Percentiles rank a stretch among this genome's conserved stretches.
Evolutionary conservation across 1,140 invertebrate species (phyloP).

Genomic region (Stegodyphus dumicola): DNA sequence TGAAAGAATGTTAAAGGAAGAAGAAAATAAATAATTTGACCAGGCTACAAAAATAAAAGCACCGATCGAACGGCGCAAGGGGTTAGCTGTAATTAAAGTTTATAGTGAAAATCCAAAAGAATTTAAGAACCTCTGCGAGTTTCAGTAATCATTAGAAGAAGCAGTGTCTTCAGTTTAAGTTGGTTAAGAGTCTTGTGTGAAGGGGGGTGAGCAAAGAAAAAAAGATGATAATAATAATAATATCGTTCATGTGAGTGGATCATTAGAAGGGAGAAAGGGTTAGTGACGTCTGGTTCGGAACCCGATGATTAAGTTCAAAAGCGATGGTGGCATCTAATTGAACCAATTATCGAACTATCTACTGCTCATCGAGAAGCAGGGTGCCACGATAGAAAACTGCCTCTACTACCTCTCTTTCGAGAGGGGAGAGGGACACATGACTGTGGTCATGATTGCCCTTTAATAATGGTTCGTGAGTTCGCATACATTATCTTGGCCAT

Average conservation of each 20-base stretch:
- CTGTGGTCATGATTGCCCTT: constrained; percentile 49
- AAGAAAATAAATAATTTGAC: too few relatives aligned
- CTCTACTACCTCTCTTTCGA: constrained; percentile 9
- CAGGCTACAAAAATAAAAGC: not conserved
- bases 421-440: constrained; percentile 20
- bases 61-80: not conserved
- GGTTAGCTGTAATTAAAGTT: constrained; percentile 44
- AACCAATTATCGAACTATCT: constrained; percentile 61
- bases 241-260: constrained; percentile 44
- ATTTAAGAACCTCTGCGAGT: constrained; percentile 3
- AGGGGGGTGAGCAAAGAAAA: constrained; percentile 1
- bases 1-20: constrained; percentile 11
- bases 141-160: constrained; percentile 29
- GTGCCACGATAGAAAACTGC: constrained; percentile 36
- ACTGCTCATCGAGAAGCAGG: constrained; percentile 49
- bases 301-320: constrained; percentile 59
- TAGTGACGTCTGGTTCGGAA: constrained; percentile 45
- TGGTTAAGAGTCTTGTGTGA: constrained; percentile 7
- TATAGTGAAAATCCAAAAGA: constrained; percentile 43
- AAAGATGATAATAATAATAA: constrained; percentile 52
- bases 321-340: constrained; percentile 60
- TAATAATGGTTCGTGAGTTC: constrained; percentile 60
- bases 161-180: constrained; percentile 12
- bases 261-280: constrained; percentile 57
- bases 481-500: constrained; percentile 50